A percentile compares a stretch with the other conserved stretches of the same genome.
Conservation (phyloP, 2,888 invertebrate species). For the Cataglyphis altisquamis region DNA sequence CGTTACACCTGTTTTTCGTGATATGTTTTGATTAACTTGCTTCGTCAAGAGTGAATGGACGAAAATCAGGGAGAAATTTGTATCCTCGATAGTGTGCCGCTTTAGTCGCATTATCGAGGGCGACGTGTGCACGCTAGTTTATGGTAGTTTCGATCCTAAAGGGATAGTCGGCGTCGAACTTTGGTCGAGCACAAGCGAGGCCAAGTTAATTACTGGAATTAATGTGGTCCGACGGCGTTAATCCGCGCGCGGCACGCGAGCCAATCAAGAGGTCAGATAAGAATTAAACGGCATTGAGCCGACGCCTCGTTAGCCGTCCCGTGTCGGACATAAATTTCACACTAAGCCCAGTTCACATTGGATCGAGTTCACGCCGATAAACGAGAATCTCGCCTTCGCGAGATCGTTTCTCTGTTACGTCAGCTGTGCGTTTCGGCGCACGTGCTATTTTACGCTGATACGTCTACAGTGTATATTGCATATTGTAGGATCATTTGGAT, state of each 20-base stretch:
- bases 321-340: constrained; percentile 73
- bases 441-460: constrained; percentile 58
- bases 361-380: constrained; percentile 52
- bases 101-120: constrained; percentile 41
- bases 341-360: constrained; percentile 58
- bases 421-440: constrained; percentile 51
- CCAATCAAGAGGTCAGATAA: constrained; percentile 78
- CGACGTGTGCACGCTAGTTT: constrained; percentile 40
- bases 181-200: constrained; percentile 53
- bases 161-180: constrained; percentile 46
- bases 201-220: constrained; percentile 76
- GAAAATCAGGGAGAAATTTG: constrained; percentile 24
- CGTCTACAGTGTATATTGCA: constrained; percentile 27
- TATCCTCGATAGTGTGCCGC: background rate
- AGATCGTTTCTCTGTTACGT: constrained; percentile 15
- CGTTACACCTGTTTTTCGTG: background rate
- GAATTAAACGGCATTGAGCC: constrained; percentile 77
- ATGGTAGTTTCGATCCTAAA: constrained; percentile 37
- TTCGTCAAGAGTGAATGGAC: constrained; percentile 11
- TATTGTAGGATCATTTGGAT: background rate
- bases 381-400: constrained; percentile 50
- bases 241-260: constrained; percentile 79
- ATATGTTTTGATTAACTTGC: background rate
- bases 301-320: constrained; percentile 75
- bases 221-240: constrained; percentile 76